phyloP scores from a whole-genome alignment of 1,140 invertebrate genomes.

The Pseudomyrmex sp. region DNA sequence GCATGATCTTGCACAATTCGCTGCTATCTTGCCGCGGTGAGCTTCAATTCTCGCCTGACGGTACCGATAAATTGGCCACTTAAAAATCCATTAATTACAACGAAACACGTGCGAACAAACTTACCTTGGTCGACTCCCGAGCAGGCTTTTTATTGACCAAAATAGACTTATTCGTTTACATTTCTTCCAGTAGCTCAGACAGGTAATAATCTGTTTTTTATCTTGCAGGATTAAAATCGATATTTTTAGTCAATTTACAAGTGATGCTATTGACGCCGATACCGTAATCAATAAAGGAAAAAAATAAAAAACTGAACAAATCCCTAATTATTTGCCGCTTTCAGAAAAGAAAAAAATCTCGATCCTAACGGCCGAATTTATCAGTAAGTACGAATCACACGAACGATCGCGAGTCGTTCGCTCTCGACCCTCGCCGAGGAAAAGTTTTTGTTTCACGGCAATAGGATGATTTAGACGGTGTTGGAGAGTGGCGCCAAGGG shows the following conservation, averaged over 20 bases:
- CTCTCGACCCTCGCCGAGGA: neutral
- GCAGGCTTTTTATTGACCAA: slow-evolving; percentile 34
- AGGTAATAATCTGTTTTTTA: neutral
- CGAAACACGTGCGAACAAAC: slow-evolving; percentile 46
- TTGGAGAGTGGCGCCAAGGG: slow-evolving; percentile 48
- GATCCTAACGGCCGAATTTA: neutral
- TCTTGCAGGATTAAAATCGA: neutral
- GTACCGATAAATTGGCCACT: slow-evolving; percentile 80
- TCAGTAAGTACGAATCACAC: slow-evolving; percentile 6
- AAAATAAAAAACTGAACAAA: neutral
- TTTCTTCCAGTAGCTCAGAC: neutral
- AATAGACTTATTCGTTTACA: slow-evolving; percentile 1
- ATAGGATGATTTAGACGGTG: slow-evolving; percentile 52
- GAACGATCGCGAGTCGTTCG: neutral
- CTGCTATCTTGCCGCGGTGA: slow-evolving; percentile 61
- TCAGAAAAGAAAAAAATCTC: neutral
- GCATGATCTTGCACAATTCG: slow-evolving; percentile 82
- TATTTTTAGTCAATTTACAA: neutral
- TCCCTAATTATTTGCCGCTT: neutral
- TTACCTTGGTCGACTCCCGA: slow-evolving; percentile 16
- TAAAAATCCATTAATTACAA: slow-evolving; percentile 84
- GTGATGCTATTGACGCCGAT: neutral
- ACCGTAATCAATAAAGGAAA: neutral
- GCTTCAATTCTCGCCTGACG: slow-evolving; percentile 63
- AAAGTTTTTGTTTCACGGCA: slow-evolving; percentile 52